Conservation (phyloP, 2,888 invertebrate species). For the Epirrita christyi region DNA sequence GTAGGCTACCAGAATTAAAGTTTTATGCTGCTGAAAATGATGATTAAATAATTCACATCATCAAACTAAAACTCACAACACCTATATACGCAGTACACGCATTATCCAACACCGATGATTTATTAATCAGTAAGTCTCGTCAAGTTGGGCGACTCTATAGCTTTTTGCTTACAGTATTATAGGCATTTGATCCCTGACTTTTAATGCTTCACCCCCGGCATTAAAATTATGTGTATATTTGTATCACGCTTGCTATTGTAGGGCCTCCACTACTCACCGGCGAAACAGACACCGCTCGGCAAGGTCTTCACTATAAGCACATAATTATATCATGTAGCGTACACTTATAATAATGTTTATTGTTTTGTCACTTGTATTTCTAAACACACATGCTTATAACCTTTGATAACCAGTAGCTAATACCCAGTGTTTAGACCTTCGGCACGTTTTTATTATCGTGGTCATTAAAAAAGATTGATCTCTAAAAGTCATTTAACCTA, state of each 20-base stretch:
- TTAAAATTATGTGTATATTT: constrained; percentile 85
- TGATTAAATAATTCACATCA: too few relatives aligned
- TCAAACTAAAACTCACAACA: too few relatives aligned
- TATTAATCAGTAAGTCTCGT: too few relatives aligned
- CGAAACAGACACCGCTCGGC: constrained; percentile 71
- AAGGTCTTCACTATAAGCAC: constrained; percentile 67
- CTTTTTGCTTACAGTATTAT: constrained; percentile 65
- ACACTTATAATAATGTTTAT: constrained; percentile 14
- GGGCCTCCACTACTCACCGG: constrained; percentile 70
- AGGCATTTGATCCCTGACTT: constrained; percentile 85
- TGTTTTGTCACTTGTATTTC: constrained; percentile 8
- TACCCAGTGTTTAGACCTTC: too few relatives aligned
- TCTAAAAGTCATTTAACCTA: too few relatives aligned
- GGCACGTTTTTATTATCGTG: too few relatives aligned
- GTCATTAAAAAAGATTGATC: too few relatives aligned
- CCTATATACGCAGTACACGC: too few relatives aligned
- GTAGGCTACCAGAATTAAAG: too few relatives aligned
- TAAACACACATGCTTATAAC: background rate
- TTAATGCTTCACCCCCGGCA: constrained; percentile 84
- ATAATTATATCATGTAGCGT: constrained; percentile 31
- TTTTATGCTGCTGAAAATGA: too few relatives aligned
- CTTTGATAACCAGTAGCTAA: background rate
- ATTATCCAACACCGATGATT: too few relatives aligned
- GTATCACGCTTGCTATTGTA: constrained; percentile 84
- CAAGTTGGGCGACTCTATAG: constrained; percentile 48